Conservation (phyloP, 2,113 vertebrate genomes). For the Petaurus breviceps region DNA sequence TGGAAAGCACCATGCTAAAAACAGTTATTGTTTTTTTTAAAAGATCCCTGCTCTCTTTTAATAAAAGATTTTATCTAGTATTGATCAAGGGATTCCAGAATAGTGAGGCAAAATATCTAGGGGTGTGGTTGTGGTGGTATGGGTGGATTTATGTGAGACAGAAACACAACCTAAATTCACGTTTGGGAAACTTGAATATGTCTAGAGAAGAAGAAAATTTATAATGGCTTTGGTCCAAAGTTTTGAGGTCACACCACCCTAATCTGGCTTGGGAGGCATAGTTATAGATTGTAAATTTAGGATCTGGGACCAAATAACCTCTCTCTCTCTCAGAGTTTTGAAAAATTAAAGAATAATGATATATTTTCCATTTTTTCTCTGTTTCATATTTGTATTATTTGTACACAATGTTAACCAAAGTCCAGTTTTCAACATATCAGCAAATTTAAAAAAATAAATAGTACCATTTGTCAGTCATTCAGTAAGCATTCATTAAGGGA, state of each 20-base stretch:
- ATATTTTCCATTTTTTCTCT: background rate
- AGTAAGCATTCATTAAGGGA: too few relatives aligned
- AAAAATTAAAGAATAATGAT: background rate
- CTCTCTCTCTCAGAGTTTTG: background rate
- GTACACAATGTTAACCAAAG: too few relatives aligned
- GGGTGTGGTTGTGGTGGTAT: background rate
- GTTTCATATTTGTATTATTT: background rate
- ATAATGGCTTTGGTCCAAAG: background rate
- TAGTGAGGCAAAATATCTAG: background rate
- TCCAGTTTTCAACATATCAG: too few relatives aligned
- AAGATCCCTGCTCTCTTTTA: background rate
- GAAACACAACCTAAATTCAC: background rate
- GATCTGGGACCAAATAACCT: background rate
- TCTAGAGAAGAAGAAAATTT: background rate
- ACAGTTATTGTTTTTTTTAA: too few relatives aligned
- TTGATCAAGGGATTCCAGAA: background rate
- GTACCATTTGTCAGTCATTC: too few relatives aligned
- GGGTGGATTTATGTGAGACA: background rate
- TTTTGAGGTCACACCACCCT: background rate
- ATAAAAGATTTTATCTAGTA: background rate
- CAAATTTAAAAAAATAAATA: too few relatives aligned
- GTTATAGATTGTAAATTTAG: background rate
- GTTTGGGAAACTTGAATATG: background rate
- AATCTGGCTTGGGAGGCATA: background rate
- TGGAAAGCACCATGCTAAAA: too few relatives aligned